These are phyloP conservation scores for Sebastes hopkinsi DNA, from an alignment of 2,797 vertebrate genomes.

Conservation along the genomic window DNA sequence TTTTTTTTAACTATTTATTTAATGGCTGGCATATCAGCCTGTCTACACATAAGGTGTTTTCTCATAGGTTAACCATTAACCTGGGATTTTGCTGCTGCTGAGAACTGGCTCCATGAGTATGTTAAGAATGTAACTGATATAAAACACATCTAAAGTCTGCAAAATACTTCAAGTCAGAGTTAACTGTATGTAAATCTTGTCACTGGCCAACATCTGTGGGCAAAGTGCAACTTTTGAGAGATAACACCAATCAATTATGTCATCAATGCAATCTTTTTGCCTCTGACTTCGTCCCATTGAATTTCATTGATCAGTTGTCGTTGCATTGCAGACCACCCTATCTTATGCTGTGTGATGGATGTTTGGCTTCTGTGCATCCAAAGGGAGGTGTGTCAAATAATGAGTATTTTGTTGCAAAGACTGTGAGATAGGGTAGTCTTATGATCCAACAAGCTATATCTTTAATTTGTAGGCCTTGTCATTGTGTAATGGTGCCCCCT, in stretches of 20 bases:
- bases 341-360: not conserved
- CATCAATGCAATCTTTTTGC: conserved; percentile 11
- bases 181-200: conserved; percentile 11
- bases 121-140: conserved; percentile 30
- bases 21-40: conserved; percentile 36
- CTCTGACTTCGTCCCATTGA: not conserved
- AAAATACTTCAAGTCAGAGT: not conserved
- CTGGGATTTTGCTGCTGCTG: conserved; percentile 25
- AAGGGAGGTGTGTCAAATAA: not conserved
- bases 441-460: not conserved
- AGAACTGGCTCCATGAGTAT: conserved; percentile 22
- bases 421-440: not conserved
- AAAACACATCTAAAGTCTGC: not conserved
- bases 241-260: conserved; percentile 50
- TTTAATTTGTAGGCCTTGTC: not conserved
- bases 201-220: conserved; percentile 14
- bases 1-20: conserved; percentile 33
- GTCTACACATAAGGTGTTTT: conserved; percentile 59
- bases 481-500: not conserved
- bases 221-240: conserved; percentile 60
- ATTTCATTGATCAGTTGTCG: not conserved
- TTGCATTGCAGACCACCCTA: not conserved
- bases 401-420: not conserved
- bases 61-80: conserved; percentile 75
- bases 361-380: not conserved